Evolutionary conservation across 2,888 invertebrate genomes (phyloP), one percentile per base, ranked within the genome.

Genomic region (Drosophila cyrtoloma): DNA sequence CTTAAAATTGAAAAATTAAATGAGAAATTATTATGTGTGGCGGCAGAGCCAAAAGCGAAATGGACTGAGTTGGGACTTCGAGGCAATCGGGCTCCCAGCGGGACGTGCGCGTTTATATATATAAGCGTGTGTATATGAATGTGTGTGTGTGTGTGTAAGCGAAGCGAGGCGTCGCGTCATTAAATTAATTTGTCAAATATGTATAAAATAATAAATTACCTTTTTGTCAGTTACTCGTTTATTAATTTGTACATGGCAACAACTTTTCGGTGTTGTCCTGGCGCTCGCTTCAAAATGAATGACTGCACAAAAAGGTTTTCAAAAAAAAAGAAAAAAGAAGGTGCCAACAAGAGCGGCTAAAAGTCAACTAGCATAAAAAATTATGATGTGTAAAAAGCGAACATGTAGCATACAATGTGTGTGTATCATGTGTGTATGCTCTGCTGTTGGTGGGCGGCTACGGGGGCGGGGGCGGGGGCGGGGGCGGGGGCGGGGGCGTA

Each of bases 151-250:
- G 59, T 61, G 61, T 61, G 37, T 60, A 72, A 78, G 69, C 56
- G 67, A 62, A 52, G 65, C 69, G 63, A 83, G 84, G 84, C 68
- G 73, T 76, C 78, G 78, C 83, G 90, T 91, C 91, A 92, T 92
- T 92, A 91, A 91, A 91, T 92, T 91, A 91, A 91, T 91, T 92
- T 92, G 91, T 92, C 92, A 92, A 92, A 91, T 84, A 88, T 91
- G 87, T 88, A 84, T 80, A 90, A 91, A 91, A 91, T 89, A 91
- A 89, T 91, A 91, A 89, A 89, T 91, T 91, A 91, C 91, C 90
- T 91, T 88, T 88, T 88, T 87, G 87, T 88, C 87, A 88, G 87
- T 91, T 90, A 87, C 90, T 87, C 91, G 87, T 91, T 87, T 91
- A 87, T 87, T 87, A 91, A 87, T 87, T 87, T 90, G 87, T 90